Percentiles rank a stretch among this genome's conserved stretches.
These are phyloP conservation scores for Leuctra nigra DNA, from an alignment of 2,888 invertebrate species.

Conservation along the genomic window DNA sequence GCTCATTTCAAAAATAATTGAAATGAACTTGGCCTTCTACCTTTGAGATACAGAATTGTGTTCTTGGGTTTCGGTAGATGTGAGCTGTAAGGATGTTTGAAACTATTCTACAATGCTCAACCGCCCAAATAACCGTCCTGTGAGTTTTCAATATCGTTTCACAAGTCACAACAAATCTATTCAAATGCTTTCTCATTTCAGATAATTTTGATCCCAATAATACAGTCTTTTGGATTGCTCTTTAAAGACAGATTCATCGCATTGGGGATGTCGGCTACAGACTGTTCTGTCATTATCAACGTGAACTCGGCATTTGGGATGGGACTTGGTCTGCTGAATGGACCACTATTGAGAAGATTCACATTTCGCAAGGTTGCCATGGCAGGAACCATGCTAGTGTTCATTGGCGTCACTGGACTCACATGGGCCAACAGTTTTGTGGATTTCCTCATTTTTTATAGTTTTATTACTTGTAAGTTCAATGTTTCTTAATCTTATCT, in stretches of 20 bases:
- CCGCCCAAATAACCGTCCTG: too few species aligned
- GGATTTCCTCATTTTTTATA: slow-evolving; percentile 56
- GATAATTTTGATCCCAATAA: slow-evolving; percentile 45
- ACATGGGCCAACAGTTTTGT: slow-evolving; percentile 49
- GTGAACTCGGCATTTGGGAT: slow-evolving; percentile 62
- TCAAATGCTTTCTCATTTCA: slow-evolving; percentile 1
- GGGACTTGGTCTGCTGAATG: slow-evolving; percentile 48
- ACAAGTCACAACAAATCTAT: too few species aligned
- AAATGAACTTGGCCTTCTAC: too few species aligned
- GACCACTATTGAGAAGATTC: slow-evolving; percentile 52
- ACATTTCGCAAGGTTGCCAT: slow-evolving; percentile 60
- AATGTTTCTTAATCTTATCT: too few species aligned
- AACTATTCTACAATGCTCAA: too few species aligned
- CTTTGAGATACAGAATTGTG: too few species aligned
- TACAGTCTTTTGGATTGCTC: slow-evolving; percentile 59
- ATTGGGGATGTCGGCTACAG: slow-evolving; percentile 48
- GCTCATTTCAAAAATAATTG: too few species aligned
- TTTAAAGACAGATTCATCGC: slow-evolving; percentile 55
- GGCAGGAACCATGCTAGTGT: slow-evolving; percentile 48
- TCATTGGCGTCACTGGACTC: slow-evolving; percentile 52
- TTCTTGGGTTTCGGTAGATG: too few species aligned
- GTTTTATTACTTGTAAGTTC: slow-evolving; percentile 61
- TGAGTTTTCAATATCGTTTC: too few species aligned
- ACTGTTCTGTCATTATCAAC: slow-evolving; percentile 56
- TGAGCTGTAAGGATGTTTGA: too few species aligned